Evolutionary conservation across 2,888 invertebrate species (phyloP).

Genomic region (Teleogryllus oceanicus): DNA sequence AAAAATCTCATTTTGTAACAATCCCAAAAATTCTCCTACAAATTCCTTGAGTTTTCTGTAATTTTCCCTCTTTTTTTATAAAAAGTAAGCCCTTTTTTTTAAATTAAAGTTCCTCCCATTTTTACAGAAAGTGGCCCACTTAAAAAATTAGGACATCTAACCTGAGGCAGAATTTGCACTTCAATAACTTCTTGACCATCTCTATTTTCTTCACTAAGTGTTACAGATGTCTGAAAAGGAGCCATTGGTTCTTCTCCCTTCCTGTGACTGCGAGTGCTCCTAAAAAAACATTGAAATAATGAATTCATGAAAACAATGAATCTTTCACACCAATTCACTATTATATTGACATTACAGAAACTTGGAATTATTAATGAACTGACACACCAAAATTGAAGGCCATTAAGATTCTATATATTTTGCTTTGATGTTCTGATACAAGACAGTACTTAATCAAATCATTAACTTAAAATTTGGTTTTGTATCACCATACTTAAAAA

Average conservation of each 20-base stretch:
- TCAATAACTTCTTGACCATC: constrained; percentile 91
- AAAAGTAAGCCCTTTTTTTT: background rate
- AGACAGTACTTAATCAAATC: too few relatives aligned
- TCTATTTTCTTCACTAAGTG: constrained; percentile 71
- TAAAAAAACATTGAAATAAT: constrained; percentile 44
- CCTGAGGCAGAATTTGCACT: constrained; percentile 83
- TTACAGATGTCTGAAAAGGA: constrained; percentile 82
- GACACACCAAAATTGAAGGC: too few relatives aligned
- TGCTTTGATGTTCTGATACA: too few relatives aligned
- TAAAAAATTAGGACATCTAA: constrained; percentile 34
- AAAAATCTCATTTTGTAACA: too few relatives aligned
- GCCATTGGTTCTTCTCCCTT: constrained; percentile 69
- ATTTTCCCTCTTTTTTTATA: background rate
- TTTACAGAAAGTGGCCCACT: background rate
- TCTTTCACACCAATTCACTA: background rate
- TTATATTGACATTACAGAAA: background rate
- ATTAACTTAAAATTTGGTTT: too few relatives aligned
- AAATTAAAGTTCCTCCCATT: background rate
- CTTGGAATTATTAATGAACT: too few relatives aligned
- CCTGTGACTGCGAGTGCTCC: constrained; percentile 64
- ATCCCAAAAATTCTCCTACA: too few relatives aligned
- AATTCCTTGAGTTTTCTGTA: background rate
- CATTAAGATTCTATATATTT: too few relatives aligned
- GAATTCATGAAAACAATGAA: too few relatives aligned
- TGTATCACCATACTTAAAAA: too few relatives aligned